phyloP scores from a whole-genome alignment of 1,140 invertebrate genomes.

The Diprion similis region DNA sequence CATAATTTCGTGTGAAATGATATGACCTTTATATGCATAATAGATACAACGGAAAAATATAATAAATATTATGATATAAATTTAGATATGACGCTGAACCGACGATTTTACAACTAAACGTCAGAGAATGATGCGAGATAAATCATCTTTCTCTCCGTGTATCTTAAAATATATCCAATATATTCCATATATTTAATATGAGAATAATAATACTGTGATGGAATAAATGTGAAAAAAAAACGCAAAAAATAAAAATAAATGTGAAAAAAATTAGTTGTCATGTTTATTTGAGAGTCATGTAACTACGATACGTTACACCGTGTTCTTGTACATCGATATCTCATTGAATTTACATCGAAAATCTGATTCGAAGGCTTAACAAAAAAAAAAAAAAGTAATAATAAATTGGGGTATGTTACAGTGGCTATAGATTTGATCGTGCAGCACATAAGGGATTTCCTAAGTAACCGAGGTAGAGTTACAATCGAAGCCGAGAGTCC shows the following conservation, averaged over 20 bases:
- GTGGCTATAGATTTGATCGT: conserved; percentile 95
- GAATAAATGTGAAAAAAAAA: background rate
- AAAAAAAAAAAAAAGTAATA: conserved; percentile 20
- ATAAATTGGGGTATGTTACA: conserved; percentile 58
- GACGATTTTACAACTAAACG: background rate
- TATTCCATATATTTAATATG: background rate
- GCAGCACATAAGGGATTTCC: conserved; percentile 88
- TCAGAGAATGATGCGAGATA: background rate
- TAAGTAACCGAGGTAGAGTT: conserved; percentile 65
- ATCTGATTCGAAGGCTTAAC: conserved; percentile 8
- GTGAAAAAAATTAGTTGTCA: background rate
- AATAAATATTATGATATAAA: background rate
- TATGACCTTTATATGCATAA: background rate
- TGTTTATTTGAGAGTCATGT: conserved; percentile 7
- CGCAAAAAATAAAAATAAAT: background rate
- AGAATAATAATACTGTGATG: background rate
- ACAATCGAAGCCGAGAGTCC: conserved; percentile 48
- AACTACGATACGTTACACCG: background rate
- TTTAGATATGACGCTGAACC: no score
- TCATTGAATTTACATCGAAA: background rate
- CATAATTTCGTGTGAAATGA: conserved; percentile 4
- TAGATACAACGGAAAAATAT: background rate
- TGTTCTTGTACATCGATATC: background rate
- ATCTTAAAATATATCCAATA: background rate
- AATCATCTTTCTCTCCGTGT: conserved; percentile 2